Evolutionary conservation across 2,888 invertebrate genomes (phyloP), one percentile per base, ranked within the genome.

Genomic region (Chalcis sispes): DNA sequence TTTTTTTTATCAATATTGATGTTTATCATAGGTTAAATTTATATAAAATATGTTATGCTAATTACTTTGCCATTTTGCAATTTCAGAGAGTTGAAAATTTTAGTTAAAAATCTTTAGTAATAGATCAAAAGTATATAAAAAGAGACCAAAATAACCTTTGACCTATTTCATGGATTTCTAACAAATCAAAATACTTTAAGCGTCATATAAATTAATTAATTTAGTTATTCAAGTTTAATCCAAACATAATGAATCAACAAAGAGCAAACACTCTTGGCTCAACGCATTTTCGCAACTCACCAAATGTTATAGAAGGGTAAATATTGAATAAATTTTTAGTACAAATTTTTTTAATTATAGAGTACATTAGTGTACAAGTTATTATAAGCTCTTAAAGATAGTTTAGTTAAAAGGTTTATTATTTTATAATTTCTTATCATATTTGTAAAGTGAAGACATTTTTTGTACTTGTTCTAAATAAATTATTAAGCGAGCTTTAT

Each of bases 221-320:
- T 67, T 56, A 15, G 56, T 48, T 54, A 52, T 52, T 4, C 23
- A 54, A 4, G 29, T 46, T 50, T 1, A 36, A 66, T 72, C 3
- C 42, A 67, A 61, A 56, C 23, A 80, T 79, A 76, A 82, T 82
- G 81, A 81, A 82, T 66, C 80, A 80, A 58, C 82, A 85, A 75
- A 82, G 81, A 77, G 75, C 78, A 66, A 84, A 75, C 73, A 10
- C 18, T 10, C 23, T 75, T 48, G 71, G 29, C 65, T 79, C 69
- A 79, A 78, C 72, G 81, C 82, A 85, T 52, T 83, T 85, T 61
- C 82, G 82, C 73, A 84, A 82, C 78, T 78, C 82, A 20, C 80
- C 85, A 1, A 81, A 80, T 46, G 70, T 82, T 42, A 59, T 81
- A 42, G 69, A 80, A 27, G 83, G 83, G 86, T 86, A 81, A 77